A percentile compares a stretch with the other conserved stretches of the same genome.
Evolutionary conservation across 2,797 vertebrate species (phyloP).

Genomic region (Graptemys geographica): DNA sequence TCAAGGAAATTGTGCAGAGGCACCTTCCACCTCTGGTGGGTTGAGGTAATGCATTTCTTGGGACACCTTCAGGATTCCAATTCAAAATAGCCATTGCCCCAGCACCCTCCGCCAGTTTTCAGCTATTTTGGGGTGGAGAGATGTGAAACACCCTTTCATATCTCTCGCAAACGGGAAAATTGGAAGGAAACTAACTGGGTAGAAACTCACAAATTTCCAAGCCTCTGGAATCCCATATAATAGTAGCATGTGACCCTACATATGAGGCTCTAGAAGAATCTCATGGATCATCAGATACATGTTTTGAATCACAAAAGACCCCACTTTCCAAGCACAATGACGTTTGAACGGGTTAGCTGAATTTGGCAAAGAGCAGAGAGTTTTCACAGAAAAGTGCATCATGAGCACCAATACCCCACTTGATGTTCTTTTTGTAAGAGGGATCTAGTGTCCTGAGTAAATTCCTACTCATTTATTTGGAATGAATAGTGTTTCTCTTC

Average conservation of each 20-base stretch:
- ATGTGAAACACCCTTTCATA: too few relatives aligned
- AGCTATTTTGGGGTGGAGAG: too few relatives aligned
- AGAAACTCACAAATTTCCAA: neutral
- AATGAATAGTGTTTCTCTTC: neutral
- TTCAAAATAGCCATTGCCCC: too few relatives aligned
- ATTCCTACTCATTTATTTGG: neutral
- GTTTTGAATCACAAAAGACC: neutral
- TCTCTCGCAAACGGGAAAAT: neutral
- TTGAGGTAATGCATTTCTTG: neutral
- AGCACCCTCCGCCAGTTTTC: too few relatives aligned
- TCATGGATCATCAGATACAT: neutral
- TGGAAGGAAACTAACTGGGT: neutral
- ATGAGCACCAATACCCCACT: neutral
- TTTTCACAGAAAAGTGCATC: neutral
- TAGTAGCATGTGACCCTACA: too few relatives aligned
- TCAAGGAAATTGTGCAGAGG: neutral
- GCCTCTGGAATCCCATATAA: neutral
- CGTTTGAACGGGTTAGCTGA: neutral
- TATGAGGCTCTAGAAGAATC: neutral
- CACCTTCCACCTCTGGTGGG: accelerated
- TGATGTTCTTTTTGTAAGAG: neutral
- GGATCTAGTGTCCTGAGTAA: neutral
- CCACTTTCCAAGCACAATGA: neutral
- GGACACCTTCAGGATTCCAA: neutral
- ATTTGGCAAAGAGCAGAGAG: neutral